A percentile compares a stretch with the other conserved stretches of the same genome.
These are phyloP conservation scores for Cheirogaleus medius DNA, from an alignment of 2,113 vertebrate genomes.

Conservation along the genomic window DNA sequence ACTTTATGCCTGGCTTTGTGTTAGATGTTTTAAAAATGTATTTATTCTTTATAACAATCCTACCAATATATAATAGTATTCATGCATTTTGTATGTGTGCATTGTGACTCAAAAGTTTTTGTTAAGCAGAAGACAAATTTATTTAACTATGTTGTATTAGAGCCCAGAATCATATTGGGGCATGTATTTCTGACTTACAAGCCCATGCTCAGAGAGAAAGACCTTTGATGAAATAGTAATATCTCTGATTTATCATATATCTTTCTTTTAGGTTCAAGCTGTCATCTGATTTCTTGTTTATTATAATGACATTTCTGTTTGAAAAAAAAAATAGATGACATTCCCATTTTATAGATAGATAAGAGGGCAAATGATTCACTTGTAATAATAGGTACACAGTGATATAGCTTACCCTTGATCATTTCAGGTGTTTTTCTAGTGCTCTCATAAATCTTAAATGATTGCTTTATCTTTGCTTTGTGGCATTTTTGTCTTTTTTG, in stretches of 20 bases:
- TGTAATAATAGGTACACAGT: background rate
- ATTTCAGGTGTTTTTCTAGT: background rate
- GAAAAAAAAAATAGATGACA: background rate
- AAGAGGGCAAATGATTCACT: background rate
- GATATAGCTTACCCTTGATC: background rate
- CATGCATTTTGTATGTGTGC: background rate
- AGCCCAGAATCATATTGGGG: background rate
- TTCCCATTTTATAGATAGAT: background rate
- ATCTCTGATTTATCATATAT: background rate
- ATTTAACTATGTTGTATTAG: background rate
- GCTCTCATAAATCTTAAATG: background rate
- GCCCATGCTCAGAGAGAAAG: background rate
- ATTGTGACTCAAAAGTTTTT: background rate
- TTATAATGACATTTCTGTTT: slow-evolving; percentile 13
- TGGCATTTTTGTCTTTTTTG: background rate
- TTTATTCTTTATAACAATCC: background rate
- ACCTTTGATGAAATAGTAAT: background rate
- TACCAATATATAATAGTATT: background rate
- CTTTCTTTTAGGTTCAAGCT: slow-evolving; percentile 10
- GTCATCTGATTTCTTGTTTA: slow-evolving; percentile 4
- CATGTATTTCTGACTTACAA: background rate
- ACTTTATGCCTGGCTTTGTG: background rate
- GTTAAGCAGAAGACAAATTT: background rate
- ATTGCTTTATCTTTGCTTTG: slow-evolving; percentile 30
- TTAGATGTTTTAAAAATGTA: background rate